A percentile compares a stretch with the other conserved stretches of the same genome.
phyloP scores from a whole-genome alignment of 2,888 invertebrate genomes.

The Mamestra brassicae region DNA sequence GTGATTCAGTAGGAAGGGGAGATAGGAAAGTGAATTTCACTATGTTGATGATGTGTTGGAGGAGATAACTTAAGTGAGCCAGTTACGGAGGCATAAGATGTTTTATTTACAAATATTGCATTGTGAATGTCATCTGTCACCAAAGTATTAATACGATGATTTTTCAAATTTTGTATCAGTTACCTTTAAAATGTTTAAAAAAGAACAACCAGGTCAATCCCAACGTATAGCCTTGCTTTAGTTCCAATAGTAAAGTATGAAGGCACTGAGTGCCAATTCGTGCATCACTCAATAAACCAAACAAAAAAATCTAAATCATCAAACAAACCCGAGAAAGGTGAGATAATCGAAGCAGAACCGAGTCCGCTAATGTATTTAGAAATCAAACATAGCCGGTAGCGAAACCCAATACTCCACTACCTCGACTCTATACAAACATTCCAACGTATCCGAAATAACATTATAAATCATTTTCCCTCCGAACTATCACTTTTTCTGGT shows the following conservation, averaged over 20 bases:
- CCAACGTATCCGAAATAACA: conserved; percentile 87
- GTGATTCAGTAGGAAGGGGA: conserved; percentile 24
- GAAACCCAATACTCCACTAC: conserved; percentile 81
- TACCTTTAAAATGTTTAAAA: not conserved
- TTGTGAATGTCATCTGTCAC: no score
- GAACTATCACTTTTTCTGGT: conserved; percentile 80
- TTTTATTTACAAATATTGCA: no score
- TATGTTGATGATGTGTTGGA: not conserved
- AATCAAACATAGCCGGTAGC: conserved; percentile 76
- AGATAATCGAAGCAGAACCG: conserved; percentile 58
- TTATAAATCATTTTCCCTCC: conserved; percentile 88
- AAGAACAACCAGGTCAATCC: not conserved
- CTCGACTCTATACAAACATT: conserved; percentile 83
- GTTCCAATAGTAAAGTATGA: not conserved
- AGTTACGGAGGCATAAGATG: no score
- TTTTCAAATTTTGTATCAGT: no score
- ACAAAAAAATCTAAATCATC: conserved; percentile 1
- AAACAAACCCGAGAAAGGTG: conserved; percentile 43
- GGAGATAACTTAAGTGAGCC: no score
- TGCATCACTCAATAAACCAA: not conserved
- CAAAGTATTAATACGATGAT: no score
- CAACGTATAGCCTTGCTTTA: not conserved
- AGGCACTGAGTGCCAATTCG: not conserved
- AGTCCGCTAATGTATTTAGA: conserved; percentile 74
- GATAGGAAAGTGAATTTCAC: conserved; percentile 22